Percentiles rank a stretch among this genome's conserved stretches.
Conservation (phyloP, 2,113 vertebrate species). For the Amphiprion ocellaris region DNA sequence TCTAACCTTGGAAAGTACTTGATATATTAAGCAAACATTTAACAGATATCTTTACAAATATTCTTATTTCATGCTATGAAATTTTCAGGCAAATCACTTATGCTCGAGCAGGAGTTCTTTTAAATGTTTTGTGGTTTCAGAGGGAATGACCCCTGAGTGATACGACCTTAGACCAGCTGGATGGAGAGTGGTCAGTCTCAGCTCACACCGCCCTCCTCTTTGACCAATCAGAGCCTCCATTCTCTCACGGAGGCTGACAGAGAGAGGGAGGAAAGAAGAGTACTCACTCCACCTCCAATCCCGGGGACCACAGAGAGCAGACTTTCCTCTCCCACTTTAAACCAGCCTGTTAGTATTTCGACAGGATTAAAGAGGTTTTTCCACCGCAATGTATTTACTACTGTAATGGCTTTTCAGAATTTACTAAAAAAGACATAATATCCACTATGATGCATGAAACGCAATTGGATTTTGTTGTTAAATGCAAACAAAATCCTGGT, state of each 20-base stretch:
- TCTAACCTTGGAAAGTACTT: too few relatives aligned
- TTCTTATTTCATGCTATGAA: too few relatives aligned
- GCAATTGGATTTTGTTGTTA: not conserved
- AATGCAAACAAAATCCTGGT: not conserved
- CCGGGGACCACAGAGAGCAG: not conserved
- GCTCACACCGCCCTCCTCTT: conserved; percentile 65
- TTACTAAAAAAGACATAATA: not conserved
- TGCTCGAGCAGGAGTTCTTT: too few relatives aligned
- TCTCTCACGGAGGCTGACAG: not conserved
- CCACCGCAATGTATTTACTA: not conserved
- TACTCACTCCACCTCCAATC: conserved; percentile 16
- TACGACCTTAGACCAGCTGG: too few relatives aligned
- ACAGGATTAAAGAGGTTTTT: not conserved
- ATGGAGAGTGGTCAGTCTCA: not conserved
- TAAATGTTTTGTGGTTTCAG: too few relatives aligned
- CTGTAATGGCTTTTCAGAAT: not conserved
- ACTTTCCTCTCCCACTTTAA: not conserved
- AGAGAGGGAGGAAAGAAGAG: not conserved
- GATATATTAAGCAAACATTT: too few relatives aligned
- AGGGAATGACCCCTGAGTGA: too few relatives aligned
- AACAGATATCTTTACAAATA: too few relatives aligned
- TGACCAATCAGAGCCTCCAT: conserved; percentile 70
- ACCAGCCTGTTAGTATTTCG: not conserved
- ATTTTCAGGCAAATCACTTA: too few relatives aligned
- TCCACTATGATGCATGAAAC: not conserved